Base-by-base conservation (phyloP, 1,140 invertebrate genomes). In the Rhysida immarginata region DNA sequence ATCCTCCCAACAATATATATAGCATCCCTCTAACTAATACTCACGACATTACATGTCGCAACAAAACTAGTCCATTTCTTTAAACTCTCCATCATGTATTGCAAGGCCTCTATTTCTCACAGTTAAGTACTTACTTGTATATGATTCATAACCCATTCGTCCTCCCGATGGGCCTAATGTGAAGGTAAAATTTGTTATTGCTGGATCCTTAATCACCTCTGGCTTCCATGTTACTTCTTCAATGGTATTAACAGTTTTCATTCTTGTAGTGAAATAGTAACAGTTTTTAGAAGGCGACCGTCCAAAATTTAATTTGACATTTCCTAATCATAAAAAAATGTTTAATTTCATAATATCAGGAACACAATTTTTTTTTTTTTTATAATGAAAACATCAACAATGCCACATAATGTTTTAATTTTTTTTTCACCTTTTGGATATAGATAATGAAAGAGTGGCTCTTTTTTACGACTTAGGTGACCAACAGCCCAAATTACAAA, bases 401-500 rank as follows among this genome's bases (percentile, higher is more conserved):
- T n/a, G n/a, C n/a, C n/a, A n/a, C n/a, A n/a, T n/a, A n/a, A n/a
- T n/a, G n/a, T n/a, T n/a, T n/a, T n/a, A n/a, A n/a, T n/a, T n/a
- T n/a, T n/a, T n/a, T n/a, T n/a, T n/a, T 45, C 56, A 20, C 74
- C 71, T 64, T 82, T 82, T 14, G 84, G 84, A 71, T 86, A 90
- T 51, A 82, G 64, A 52, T 85, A 81, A 66, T 95, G 90, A 66
- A 87, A 91, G 53, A 80, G 79, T 0, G 89, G 90, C 64, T 89
- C 83, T 43, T 81, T 81, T 53, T 81, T 82, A 16, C 78, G 72
- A 65, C 90, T 85, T 49, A 92, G 68, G 57, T 77, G 76, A 13
- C 91, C 91, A 20, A 93, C 70, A 0, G 88, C 86, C 89, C 89
- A 95, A 3, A 93, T 75, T 16, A 89, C 73, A 62, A 79, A 85